Base-by-base conservation (phyloP, 2,888 invertebrate genomes). In the Amphiduros pacificus region DNA sequence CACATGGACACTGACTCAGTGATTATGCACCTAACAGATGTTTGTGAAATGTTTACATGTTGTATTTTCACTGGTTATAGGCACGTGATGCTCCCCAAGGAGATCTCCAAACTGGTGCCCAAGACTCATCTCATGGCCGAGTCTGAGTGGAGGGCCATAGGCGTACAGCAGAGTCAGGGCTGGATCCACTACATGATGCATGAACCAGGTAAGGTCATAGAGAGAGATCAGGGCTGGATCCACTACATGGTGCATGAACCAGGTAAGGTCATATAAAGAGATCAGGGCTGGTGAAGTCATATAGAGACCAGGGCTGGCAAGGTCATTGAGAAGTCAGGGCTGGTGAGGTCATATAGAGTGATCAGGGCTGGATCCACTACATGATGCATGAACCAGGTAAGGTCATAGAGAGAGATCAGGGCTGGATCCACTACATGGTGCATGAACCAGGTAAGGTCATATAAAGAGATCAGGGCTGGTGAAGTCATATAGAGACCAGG, bases 161-260 rank as follows among this genome's bases (percentile, higher is more conserved):
- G 97, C 0, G 94, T 97, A 0, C 94, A 95, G 82, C 97, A 97
- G 82, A 94, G 94, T 75, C 91, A 92, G 74, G 96, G 96, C 55
- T 97, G 97, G 97, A 88, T 93, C 17, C 96, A 97, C 84, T 97
- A 96, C 75, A 95, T 97, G 95, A 90, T 90, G 69, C 96, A 97
- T 83, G 88, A 91, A 75, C 97, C 97, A 79, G 93, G 71, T 71
- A 60, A 44, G 49, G 4, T 17, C 4, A n/a, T 97, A 0, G 94
- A 95, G 82, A 97, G 97, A 82, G 94, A 94, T 75, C 91, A 92
- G 74, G 96, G 96, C 55, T 97, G 97, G 97, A 88, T 93, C 17
- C 96, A 97, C 84, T 97, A 96, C 75, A 95, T 97, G 95, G 90
- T 90, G 69, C 96, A 97, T 83, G 88, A 91, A 75, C 97, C 97